Evolutionary conservation across 2,113 vertebrate genomes (phyloP), one percentile per base, ranked within the genome.

Genomic region (Fregetta grallaria): DNA sequence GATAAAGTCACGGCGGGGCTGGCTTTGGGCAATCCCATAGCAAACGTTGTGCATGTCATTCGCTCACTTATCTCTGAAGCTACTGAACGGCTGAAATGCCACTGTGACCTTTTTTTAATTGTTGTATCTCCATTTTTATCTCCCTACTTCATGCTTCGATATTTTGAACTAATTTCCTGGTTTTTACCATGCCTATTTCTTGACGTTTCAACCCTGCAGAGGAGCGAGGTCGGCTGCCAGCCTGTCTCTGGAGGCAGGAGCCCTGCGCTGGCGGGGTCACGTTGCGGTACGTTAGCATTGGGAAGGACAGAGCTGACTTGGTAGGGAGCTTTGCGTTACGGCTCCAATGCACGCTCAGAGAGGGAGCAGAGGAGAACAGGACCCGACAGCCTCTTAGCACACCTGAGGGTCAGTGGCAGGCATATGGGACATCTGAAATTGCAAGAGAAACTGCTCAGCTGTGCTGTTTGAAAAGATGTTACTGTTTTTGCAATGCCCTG

Each of bases 201-300:
- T 67, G 82, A 32, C 1, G 0, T 53, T 61, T 70, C 59, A 65
- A 25, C 30, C 61, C 50, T 30, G 65, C 83, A 63, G 47, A 32
- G 4, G 70, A 49, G 53, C 0, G 2, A 7, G 63, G 27, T 27
- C 1, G 0, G 73, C 70, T 87, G 76, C 32, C 63, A 32, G 53
- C 70, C 56, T 4, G 8, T 25, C 56, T 26, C 59, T 21, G 38
- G 75, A 30, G 44, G 44, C 56, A 32, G 81, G 56, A 71, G 62
- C 71, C 13, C 55, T 27, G 38, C 71, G 47, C 88, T 17, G 6
- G 27, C 4, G 4, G 23, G 73, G 23, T 44, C 59, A 8, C 0
- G 0, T 3, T 38, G 40, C 0, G 4, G 26, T 36, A 3, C 1
- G 0, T 9, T 10, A 4, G 68, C 1, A 0, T 11, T 62, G 77